Conservation (phyloP, 2,888 invertebrate species). For the Tribolium freemani region DNA sequence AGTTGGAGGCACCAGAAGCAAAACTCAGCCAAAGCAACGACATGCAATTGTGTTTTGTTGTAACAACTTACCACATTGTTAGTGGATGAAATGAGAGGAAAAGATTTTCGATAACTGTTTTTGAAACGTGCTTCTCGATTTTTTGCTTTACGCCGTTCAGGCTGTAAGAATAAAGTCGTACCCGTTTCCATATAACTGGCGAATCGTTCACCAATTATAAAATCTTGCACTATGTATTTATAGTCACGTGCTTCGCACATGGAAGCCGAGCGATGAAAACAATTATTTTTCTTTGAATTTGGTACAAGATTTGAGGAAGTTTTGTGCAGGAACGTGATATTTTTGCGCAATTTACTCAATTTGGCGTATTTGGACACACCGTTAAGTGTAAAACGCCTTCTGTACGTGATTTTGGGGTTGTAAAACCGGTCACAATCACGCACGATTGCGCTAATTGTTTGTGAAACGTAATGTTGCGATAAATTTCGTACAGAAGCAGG, state of each 20-base stretch:
- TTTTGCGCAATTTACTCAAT: slow-evolving; percentile 40
- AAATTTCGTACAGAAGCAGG: slow-evolving; percentile 48
- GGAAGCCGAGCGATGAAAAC: slow-evolving; percentile 37
- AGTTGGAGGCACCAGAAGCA: neutral
- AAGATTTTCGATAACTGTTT: slow-evolving; percentile 51
- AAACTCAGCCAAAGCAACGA: neutral
- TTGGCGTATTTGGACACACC: slow-evolving; percentile 64
- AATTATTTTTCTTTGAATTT: neutral
- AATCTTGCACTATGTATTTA: slow-evolving; percentile 55
- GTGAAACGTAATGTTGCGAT: slow-evolving; percentile 46
- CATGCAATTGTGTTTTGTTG: slow-evolving; percentile 24
- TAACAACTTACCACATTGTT: slow-evolving; percentile 50
- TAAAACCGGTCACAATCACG: slow-evolving; percentile 66
- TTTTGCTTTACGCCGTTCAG: neutral
- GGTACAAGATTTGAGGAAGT: neutral
- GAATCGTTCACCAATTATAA: slow-evolving; percentile 58
- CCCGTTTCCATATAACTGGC: slow-evolving; percentile 51
- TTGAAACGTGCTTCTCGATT: slow-evolving; percentile 47
- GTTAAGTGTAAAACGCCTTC: slow-evolving; percentile 63
- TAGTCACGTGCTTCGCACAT: slow-evolving; percentile 49
- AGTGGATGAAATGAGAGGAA: slow-evolving; percentile 50
- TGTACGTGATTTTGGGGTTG: slow-evolving; percentile 61
- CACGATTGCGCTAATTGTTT: slow-evolving; percentile 65
- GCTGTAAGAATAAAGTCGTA: slow-evolving; percentile 4
- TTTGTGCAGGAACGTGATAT: slow-evolving; percentile 31